A percentile compares a stretch with the other conserved stretches of the same genome.
Conservation (phyloP, 2,113 vertebrate genomes). For the Pterophyllum scalare region DNA sequence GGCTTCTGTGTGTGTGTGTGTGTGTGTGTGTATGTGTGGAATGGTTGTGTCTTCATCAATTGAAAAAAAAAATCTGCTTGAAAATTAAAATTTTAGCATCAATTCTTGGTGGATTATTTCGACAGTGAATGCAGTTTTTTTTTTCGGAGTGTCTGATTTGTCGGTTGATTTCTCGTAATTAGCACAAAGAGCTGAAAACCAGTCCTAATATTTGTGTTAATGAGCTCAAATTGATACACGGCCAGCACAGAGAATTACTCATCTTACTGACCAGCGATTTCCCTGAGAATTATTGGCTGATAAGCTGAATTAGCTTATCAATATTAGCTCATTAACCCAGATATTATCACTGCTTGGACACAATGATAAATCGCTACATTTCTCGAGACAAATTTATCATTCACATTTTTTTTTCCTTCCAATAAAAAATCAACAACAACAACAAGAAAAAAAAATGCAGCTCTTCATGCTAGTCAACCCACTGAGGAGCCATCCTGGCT, state of each 20-base stretch:
- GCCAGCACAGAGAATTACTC: conserved; percentile 11
- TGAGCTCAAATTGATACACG: conserved; percentile 37
- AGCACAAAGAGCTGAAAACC: conserved; percentile 26
- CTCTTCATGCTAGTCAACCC: background rate
- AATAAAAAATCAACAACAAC: no score
- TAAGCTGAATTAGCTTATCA: conserved; percentile 15
- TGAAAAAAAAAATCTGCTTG: conserved; percentile 5
- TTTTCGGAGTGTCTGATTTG: background rate
- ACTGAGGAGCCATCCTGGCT: conserved; percentile 46
- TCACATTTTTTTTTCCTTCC: background rate
- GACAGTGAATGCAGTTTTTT: conserved; percentile 14
- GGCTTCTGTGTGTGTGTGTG: conserved; percentile 5
- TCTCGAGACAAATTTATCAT: background rate
- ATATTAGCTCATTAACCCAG: conserved; percentile 44
- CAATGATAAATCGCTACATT: conserved; percentile 1
- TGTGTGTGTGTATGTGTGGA: conserved; percentile 39
- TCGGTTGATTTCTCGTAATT: conserved; percentile 54
- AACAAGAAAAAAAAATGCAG: background rate
- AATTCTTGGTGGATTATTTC: conserved; percentile 46
- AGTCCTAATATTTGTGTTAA: conserved; percentile 38
- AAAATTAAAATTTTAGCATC: conserved; percentile 51
- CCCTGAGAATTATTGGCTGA: conserved; percentile 17
- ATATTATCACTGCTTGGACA: conserved; percentile 10
- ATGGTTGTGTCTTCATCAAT: conserved; percentile 5
- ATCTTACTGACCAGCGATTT: conserved; percentile 37